Evolutionary conservation across 2,113 vertebrate species (phyloP), one percentile per base, ranked within the genome.

Genomic region (Daphoenositta chrysoptera): DNA sequence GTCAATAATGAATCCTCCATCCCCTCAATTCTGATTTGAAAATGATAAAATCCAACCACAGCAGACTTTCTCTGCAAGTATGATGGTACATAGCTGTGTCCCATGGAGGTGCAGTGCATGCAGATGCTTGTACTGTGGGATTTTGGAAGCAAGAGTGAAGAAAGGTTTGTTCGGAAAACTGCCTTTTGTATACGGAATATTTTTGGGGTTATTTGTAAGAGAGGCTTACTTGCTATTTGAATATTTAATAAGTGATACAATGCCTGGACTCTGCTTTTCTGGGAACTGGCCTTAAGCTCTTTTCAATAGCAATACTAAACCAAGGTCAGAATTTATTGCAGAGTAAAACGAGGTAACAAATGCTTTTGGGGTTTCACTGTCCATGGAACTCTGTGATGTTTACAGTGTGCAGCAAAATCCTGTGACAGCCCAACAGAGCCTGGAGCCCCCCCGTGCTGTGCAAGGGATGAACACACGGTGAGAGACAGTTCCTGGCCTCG

Each of bases 401-500:
- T 47, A 11, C n/a, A 0, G 0, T 15, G 51, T 42, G 42, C 53
- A 79, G 58, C 50, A 63, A 48, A 9, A 14, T 79, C 56, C 69
- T 2, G 19, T 4, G 10, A 44, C 48, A 84, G 73, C 77, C 75
- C 2, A 9, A 3, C 23, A 0, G 3, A 90, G 68, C 68, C 83
- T 47, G 42, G 24, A 50, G 42, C 83, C 45, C 40, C 60, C 71
- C 42, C 1, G 1, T 93, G 79, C 51, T 60, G 4, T 13, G 42
- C 26, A 26, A 26, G 64, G 40, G 81, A 68, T 22, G 42, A 78
- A 78, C 77, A 83, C 50, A 65, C 0, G 0, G 86, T n/a, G 64
- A 90, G 64, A 93, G 83, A 89, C 37, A 53, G 89, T 71, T 84
- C 80, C 73, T 93, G 79, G 63, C 85, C 68, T 53, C 44, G 79